Percentiles rank a stretch among this genome's conserved stretches.
These are phyloP conservation scores for Pycnomerus fuliginosus DNA, from an alignment of 2,888 invertebrate genomes.

Conservation along the genomic window DNA sequence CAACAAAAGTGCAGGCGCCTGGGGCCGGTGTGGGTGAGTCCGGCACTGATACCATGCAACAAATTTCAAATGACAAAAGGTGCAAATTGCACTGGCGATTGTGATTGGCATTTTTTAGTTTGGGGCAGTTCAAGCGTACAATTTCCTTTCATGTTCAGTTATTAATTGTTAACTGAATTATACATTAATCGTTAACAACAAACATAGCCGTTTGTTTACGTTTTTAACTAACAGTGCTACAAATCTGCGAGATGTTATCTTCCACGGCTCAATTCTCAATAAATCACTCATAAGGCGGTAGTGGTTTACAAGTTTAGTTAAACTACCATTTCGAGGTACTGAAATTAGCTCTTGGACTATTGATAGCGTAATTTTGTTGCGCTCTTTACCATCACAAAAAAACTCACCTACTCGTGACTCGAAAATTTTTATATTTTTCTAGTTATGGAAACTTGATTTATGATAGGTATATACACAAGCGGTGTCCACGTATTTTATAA, in stretches of 20 bases:
- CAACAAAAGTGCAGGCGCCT: conserved; percentile 31
- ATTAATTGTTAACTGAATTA: conserved; percentile 11
- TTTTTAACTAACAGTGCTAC: background rate
- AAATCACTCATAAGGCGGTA: background rate
- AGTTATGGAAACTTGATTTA: no score
- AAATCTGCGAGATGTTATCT: background rate
- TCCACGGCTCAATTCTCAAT: background rate
- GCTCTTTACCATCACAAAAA: no score
- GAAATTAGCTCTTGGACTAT: background rate
- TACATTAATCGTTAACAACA: conserved; percentile 8
- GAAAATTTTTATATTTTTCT: no score
- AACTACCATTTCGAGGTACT: conserved; percentile 2
- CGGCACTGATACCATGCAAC: no score
- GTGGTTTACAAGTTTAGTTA: background rate
- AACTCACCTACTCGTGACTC: no score
- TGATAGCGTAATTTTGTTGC: background rate
- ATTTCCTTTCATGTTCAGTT: no score
- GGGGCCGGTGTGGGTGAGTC: conserved; percentile 37
- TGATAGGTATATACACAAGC: no score
- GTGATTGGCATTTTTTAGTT: no score
- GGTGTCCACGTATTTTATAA: no score
- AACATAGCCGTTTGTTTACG: conserved; percentile 1
- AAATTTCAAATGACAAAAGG: no score
- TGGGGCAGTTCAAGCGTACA: no score
- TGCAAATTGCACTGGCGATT: no score